These are phyloP conservation scores for Gonioctena quinquepunctata DNA, from an alignment of 1,140 invertebrate species.

Conservation along the genomic window DNA sequence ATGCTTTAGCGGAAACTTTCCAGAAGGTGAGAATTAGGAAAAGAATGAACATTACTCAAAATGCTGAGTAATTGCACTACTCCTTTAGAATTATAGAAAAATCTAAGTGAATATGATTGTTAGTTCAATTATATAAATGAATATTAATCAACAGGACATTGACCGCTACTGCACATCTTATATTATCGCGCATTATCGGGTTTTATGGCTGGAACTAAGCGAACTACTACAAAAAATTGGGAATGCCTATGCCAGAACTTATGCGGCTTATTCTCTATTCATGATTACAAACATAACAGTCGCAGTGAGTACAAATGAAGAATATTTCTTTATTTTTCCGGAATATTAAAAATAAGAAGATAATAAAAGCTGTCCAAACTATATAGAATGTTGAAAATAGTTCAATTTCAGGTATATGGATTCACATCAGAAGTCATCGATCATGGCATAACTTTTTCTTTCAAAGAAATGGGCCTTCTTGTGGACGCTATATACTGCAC, in stretches of 20 bases:
- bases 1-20: slow-evolving; percentile 49
- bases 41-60: too few species aligned
- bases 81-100: too few species aligned
- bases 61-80: too few species aligned
- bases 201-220: slow-evolving; percentile 64
- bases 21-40: slow-evolving; percentile 45
- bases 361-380: too few species aligned
- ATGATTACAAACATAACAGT: slow-evolving; percentile 58
- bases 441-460: slow-evolving; percentile 63
- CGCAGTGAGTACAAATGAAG: slow-evolving; percentile 40
- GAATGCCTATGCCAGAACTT: slow-evolving; percentile 65
- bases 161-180: slow-evolving; percentile 58
- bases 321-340: too few species aligned
- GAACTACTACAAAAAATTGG: slow-evolving; percentile 64
- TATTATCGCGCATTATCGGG: slow-evolving; percentile 62
- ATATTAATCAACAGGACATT: slow-evolving; percentile 59
- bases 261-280: slow-evolving; percentile 65
- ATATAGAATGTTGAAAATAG: too few species aligned
- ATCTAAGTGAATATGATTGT: too few species aligned
- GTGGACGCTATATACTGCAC: slow-evolving; percentile 64
- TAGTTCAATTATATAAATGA: too few species aligned
- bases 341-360: too few species aligned
- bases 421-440: slow-evolving; percentile 65
- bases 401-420: slow-evolving; percentile 60
- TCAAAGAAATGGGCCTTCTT: slow-evolving; percentile 66